phyloP scores from a whole-genome alignment of 2,888 invertebrate genomes.

The Chouioia cunea region DNA sequence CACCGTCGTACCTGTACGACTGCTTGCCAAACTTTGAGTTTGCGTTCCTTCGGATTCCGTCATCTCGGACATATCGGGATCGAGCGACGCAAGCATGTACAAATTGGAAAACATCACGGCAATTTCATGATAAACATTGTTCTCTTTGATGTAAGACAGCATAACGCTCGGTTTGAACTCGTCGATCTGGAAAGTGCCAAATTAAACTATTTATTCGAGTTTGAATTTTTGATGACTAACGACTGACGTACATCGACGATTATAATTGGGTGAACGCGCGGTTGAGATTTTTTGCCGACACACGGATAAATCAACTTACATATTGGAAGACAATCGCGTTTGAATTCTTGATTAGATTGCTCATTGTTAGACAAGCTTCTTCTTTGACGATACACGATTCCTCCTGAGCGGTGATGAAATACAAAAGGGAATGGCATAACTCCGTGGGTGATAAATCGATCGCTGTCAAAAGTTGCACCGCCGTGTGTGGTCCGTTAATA shows the following conservation, averaged over 20 bases:
- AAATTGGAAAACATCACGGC: constrained; percentile 60
- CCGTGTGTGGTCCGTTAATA: constrained; percentile 60
- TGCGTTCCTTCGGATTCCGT: constrained; percentile 48
- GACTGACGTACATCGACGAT: too few relatives aligned
- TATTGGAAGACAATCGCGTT: constrained; percentile 58
- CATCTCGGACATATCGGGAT: constrained; percentile 51
- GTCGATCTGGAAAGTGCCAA: constrained; percentile 53
- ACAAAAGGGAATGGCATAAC: constrained; percentile 58
- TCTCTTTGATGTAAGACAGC: constrained; percentile 59
- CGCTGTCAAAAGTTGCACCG: constrained; percentile 58
- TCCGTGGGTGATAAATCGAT: constrained; percentile 59
- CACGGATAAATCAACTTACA: constrained; percentile 51
- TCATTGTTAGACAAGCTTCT: constrained; percentile 71
- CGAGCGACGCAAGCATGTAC: constrained; percentile 57
- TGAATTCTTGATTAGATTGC: constrained; percentile 67
- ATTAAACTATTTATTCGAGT: background rate
- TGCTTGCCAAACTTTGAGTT: constrained; percentile 39
- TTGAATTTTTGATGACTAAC: background rate
- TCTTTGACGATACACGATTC: constrained; percentile 72
- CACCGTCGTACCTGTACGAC: constrained; percentile 34
- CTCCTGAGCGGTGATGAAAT: constrained; percentile 63
- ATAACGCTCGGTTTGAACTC: constrained; percentile 58
- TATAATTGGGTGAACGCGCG: too few relatives aligned
- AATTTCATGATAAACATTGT: constrained; percentile 61
- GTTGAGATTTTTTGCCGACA: background rate